A percentile compares a stretch with the other conserved stretches of the same genome.
These are phyloP conservation scores for Drosophila acutilabella DNA, from an alignment of 2,888 invertebrate species.

Conservation along the genomic window DNA sequence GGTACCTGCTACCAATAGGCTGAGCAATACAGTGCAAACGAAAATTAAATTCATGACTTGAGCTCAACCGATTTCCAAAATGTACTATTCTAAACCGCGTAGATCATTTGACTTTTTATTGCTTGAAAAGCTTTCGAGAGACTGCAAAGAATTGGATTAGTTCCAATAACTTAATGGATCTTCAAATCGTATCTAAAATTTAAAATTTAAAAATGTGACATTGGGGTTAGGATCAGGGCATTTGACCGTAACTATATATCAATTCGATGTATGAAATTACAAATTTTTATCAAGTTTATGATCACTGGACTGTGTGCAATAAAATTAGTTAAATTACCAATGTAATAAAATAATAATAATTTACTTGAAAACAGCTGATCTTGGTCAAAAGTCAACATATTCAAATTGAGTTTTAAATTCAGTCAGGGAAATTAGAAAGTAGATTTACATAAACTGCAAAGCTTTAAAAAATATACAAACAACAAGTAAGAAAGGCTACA, in stretches of 20 bases:
- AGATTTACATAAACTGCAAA: too few relatives aligned
- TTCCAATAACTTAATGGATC: neutral
- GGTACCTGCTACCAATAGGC: neutral
- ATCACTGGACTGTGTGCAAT: too few relatives aligned
- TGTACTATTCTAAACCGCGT: conserved; percentile 1
- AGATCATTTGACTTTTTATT: conserved; percentile 11
- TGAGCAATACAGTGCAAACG: neutral
- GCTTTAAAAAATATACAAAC: too few relatives aligned
- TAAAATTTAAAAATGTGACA: conserved; percentile 2
- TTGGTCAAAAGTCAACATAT: too few relatives aligned
- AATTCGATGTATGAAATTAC: too few relatives aligned
- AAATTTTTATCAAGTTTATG: too few relatives aligned
- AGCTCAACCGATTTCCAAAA: conserved; percentile 2
- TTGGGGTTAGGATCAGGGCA: conserved; percentile 1
- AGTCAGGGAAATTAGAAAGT: too few relatives aligned
- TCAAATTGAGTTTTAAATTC: too few relatives aligned
- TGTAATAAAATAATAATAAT: too few relatives aligned
- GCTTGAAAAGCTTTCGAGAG: neutral
- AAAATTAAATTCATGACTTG: conserved; percentile 2
- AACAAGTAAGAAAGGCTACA: too few relatives aligned
- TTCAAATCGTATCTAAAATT: conserved; percentile 5
- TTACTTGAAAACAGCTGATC: too few relatives aligned
- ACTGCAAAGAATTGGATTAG: conserved; percentile 7
- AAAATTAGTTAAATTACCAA: too few relatives aligned
- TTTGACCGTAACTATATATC: neutral